These are phyloP conservation scores for Micromussa lordhowensis DNA, from an alignment of 92 coral and sea anemone genomes.

Conservation along the genomic window DNA sequence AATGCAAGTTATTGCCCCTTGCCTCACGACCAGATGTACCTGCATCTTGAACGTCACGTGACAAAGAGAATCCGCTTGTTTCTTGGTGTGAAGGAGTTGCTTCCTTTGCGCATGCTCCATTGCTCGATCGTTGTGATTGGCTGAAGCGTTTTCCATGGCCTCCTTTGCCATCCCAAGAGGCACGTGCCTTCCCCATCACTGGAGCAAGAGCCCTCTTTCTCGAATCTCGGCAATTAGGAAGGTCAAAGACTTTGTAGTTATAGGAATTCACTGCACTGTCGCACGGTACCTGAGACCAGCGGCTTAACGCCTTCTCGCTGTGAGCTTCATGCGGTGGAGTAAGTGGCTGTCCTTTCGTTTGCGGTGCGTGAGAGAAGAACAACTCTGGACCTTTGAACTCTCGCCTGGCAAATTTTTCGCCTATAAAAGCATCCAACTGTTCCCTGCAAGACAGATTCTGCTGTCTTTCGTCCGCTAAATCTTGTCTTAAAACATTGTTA, in stretches of 20 bases:
- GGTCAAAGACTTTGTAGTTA: constrained; percentile 14
- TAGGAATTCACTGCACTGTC: background rate
- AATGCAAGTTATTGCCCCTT: constrained; percentile 57
- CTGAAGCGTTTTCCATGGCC: background rate
- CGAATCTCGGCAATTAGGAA: constrained; percentile 8
- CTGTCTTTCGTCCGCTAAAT: constrained; percentile 43
- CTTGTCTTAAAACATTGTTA: constrained; percentile 60
- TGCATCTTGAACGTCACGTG: constrained; percentile 40
- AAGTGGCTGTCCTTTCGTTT: background rate
- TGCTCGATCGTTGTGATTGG: background rate
- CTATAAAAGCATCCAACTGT: background rate
- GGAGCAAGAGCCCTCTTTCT: constrained; percentile 5
- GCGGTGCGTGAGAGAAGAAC: constrained; percentile 1
- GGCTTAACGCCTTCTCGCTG: background rate
- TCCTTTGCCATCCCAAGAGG: background rate
- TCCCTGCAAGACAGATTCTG: constrained; percentile 1
- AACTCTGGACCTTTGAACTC: background rate
- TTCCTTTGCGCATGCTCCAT: constrained; percentile 9
- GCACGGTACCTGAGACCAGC: constrained; percentile 24
- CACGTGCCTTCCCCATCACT: background rate
- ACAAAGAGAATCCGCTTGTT: constrained; percentile 6
- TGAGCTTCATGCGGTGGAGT: constrained; percentile 20
- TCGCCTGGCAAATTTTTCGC: background rate
- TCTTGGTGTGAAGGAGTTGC: constrained; percentile 26
- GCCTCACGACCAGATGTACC: background rate